These are phyloP conservation scores for Zaprionus obscuricornis DNA, from an alignment of 2,888 invertebrate genomes.

Conservation along the genomic window DNA sequence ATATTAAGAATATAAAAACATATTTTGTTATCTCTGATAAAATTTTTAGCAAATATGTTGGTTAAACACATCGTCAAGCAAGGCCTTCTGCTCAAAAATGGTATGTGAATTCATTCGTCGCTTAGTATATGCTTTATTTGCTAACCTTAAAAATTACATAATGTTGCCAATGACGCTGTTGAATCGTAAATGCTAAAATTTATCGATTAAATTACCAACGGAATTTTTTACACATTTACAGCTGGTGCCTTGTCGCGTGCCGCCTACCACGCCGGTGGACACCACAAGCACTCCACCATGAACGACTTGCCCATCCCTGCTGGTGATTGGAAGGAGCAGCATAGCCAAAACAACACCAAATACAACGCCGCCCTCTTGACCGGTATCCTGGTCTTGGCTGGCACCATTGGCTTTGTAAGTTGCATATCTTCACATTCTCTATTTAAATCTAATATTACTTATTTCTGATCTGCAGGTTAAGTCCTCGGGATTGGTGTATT, in stretches of 20 bases:
- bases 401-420: conserved; percentile 81
- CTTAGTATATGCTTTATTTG: conserved; percentile 9
- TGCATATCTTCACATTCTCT: no score
- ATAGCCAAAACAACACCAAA: conserved; percentile 87
- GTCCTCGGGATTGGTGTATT: conserved; percentile 86
- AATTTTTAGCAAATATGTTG: conserved; percentile 77
- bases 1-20: conserved; percentile 23
- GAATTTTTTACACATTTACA: conserved; percentile 17
- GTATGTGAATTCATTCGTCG: conserved; percentile 48
- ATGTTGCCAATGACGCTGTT: conserved; percentile 39
- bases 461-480: conserved; percentile 85
- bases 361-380: conserved; percentile 87
- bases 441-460: no score
- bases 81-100: conserved; percentile 79
- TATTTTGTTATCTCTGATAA: conserved; percentile 2
- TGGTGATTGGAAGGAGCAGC: conserved; percentile 90
- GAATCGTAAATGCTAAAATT: conserved; percentile 2
- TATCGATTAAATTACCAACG: conserved; percentile 1
- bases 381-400: conserved; percentile 85
- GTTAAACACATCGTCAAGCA: conserved; percentile 79
- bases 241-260: conserved; percentile 81
- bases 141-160: conserved; percentile 82
- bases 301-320: conserved; percentile 91
- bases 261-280: conserved; percentile 75
- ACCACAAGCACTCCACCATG: conserved; percentile 84